Evolutionary conservation across 64 coral and sea anemone genomes (phyloP).

Genomic region (Cladopsammia gracilis): DNA sequence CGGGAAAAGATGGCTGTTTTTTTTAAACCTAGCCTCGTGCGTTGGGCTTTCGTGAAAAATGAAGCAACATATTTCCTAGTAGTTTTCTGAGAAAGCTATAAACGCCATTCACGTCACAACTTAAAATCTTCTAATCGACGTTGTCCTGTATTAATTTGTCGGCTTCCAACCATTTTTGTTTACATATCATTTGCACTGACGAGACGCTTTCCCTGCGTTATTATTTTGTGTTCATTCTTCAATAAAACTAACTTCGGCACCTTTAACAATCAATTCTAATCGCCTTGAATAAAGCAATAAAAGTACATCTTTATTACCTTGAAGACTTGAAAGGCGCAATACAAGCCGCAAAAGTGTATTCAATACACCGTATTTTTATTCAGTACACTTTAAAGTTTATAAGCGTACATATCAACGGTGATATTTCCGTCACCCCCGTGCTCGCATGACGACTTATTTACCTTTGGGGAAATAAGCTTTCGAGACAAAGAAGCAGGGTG

Average conservation of each 20-base stretch:
- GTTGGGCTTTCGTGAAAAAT: neutral
- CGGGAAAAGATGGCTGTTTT: neutral
- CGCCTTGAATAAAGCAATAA: neutral
- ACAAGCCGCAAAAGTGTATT: neutral
- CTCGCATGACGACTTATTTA: constrained; percentile 23
- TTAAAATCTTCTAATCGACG: too few relatives aligned
- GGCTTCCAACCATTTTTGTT: constrained; percentile 6
- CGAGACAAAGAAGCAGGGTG: constrained; percentile 21
- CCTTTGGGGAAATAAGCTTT: constrained; percentile 43
- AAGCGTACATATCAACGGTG: constrained; percentile 38
- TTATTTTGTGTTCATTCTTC: constrained; percentile 40
- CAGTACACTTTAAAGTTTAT: constrained; percentile 1
- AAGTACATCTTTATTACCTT: constrained; percentile 1
- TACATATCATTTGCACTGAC: constrained; percentile 52
- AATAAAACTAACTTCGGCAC: constrained; percentile 43
- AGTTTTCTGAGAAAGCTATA: neutral
- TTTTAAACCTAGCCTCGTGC: neutral
- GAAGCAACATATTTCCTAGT: neutral
- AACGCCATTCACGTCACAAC: too few relatives aligned
- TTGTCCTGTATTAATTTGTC: constrained; percentile 23
- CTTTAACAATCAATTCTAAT: constrained; percentile 1
- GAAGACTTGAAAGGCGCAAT: neutral
- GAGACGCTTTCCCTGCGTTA: constrained; percentile 3
- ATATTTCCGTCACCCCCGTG: constrained; percentile 52
- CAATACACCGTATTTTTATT: neutral